Evolutionary conservation across 2,113 vertebrate species (phyloP), one percentile per base, ranked within the genome.

Genomic region (Poeciliopsis occidentalis): DNA sequence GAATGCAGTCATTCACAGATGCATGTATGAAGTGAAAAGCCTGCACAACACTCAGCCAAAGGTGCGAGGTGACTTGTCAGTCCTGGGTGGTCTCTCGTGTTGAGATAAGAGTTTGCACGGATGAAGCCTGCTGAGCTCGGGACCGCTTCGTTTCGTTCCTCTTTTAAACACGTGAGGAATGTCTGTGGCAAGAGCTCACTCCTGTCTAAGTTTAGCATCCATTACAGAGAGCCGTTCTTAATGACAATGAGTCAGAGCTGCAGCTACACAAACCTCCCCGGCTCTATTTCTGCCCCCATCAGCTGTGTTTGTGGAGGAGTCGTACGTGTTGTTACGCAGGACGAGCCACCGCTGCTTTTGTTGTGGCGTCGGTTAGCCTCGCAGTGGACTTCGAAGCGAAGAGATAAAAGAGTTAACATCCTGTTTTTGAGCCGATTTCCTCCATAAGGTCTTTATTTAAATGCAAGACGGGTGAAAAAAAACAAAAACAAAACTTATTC

Each of bases 381-480:
- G 85, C 69, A 39, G 82, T 80, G 76, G 76, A 89, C 78, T 94
- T 92, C 92, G 83, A 93, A 95, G 94, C 86, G 78, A 92, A 85
- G 84, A 90, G 88, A 90, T 87, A 87, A 91, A 91, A 88, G 85
- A 88, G 82, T 89, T 89, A 92, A 88, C 92, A 88, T 94, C 77
- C 72, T 79, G 60, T 90, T 88, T 79, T 88, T 84, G 85, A 90
- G 83, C 85, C 75, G 27, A 89, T 92, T 90, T 86, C 77, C 85
- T 89, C 85, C 84, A 70, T 81, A n/a, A 76, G 84, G 78, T 84
- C 51, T 71, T 83, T 82, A 82, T 89, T 91, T 91, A 86, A 89
- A 85, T 87, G 57, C 76, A 19, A 79, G 84, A 44, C 37, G 2
- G 24, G 22, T n/a, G 64, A 51, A 27, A 47, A 75, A 73, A 34